Evolutionary conservation across 2,113 vertebrate species (phyloP), one percentile per base, ranked within the genome.

Genomic region (Microcebus murinus): DNA sequence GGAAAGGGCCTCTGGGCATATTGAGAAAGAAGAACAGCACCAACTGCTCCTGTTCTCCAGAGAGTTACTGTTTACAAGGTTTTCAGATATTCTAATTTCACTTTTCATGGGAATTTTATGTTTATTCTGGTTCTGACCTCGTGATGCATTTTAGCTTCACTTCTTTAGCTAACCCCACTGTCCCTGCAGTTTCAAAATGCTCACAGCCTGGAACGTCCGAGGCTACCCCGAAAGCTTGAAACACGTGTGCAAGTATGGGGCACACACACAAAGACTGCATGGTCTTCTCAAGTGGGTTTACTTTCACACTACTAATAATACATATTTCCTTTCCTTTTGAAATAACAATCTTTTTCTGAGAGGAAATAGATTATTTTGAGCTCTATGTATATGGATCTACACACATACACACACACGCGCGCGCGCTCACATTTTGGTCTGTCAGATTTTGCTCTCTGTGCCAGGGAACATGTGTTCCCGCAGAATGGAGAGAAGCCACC

Each of bases 401-500:
- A 97, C 76, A 96, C 57, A 71, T 50, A 34, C n/a, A 94, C 82
- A 39, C 86, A 15, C n/a, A 31, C 61, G 23, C 83, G 23, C 39
- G 12, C 61, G 29, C 92, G 55, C 83, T 97, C 87, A 95, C 94
- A 97, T 96, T 97, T 97, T 94, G 98, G 97, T 98, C 97, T 98
- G 96, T 97, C 96, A 97, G 96, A 97, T 91, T 97, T 95, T 95
- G 73, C 83, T 96, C 96, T 87, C 91, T 36, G 92, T 97, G 97
- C 98, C 97, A 97, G 95, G 97, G 98, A 98, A 97, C 98, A 98
- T 97, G 98, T 97, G 98, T 97, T 98, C 97, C 93, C 42, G 8
- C 98, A 97, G 97, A 97, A 98, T 97, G 97, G 98, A 97, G 97
- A 98, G 90, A 96, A 97, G 98, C 97, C 97, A 97, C 98, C 98